Percentiles rank a stretch among this genome's conserved stretches.
Evolutionary conservation across 1,140 invertebrate species (phyloP).

Genomic region (Bombus soroeensis): DNA sequence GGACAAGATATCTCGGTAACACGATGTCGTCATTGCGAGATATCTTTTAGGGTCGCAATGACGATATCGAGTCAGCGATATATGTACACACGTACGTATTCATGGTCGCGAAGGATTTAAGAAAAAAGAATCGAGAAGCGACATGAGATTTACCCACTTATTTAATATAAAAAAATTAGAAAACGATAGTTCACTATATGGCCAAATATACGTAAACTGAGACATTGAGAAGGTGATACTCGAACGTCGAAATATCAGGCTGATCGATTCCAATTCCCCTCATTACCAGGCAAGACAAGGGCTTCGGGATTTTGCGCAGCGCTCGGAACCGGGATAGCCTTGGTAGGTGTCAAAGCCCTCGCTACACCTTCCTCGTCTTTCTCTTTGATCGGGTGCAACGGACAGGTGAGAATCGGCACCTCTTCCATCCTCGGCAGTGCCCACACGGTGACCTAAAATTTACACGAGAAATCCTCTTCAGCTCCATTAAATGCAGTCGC

Average conservation of each 20-base stretch:
- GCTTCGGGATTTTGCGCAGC: slow-evolving; percentile 61
- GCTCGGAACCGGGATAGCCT: slow-evolving; percentile 71
- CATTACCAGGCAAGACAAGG: slow-evolving; percentile 76
- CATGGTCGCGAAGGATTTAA: neutral
- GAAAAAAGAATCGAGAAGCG: too few species aligned
- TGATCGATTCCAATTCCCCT: slow-evolving; percentile 2
- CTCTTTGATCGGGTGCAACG: slow-evolving; percentile 79
- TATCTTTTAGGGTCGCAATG: too few species aligned
- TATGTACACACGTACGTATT: neutral
- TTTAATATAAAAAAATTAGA: too few species aligned
- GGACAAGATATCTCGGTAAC: too few species aligned
- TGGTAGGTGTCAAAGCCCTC: slow-evolving; percentile 78
- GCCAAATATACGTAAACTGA: too few species aligned
- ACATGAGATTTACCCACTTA: too few species aligned
- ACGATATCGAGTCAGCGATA: neutral
- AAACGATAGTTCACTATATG: too few species aligned
- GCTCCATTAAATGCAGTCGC: slow-evolving; percentile 47
- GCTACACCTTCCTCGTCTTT: slow-evolving; percentile 75
- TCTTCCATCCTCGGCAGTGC: slow-evolving; percentile 88
- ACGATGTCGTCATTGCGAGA: too few species aligned
- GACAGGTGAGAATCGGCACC: slow-evolving; percentile 85
- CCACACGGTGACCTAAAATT: slow-evolving; percentile 85
- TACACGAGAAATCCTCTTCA: slow-evolving; percentile 53
- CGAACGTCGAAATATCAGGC: slow-evolving; percentile 21
- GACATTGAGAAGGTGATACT: slow-evolving; percentile 11